A percentile compares a stretch with the other conserved stretches of the same genome.
phyloP scores from a whole-genome alignment of 1,140 invertebrate species.

The Coelopa frigida region DNA sequence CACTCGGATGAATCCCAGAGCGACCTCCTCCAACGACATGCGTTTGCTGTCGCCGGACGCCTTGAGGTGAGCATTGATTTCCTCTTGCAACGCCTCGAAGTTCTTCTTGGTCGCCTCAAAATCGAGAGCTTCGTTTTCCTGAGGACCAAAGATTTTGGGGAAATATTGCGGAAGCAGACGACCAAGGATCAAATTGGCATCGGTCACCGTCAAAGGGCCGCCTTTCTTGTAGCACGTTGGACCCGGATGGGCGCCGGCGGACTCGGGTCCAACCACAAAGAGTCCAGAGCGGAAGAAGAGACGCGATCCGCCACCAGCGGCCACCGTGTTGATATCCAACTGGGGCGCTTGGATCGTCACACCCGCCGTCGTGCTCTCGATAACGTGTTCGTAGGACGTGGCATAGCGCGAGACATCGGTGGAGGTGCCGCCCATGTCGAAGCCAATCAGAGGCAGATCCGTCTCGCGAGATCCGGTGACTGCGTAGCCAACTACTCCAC shows the following conservation, averaged over 20 bases:
- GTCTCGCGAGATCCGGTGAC: conserved; percentile 75
- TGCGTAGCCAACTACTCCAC: conserved; percentile 94
- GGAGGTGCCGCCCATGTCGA: conserved; percentile 99
- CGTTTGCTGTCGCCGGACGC: conserved; percentile 44
- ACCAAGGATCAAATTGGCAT: conserved; percentile 89
- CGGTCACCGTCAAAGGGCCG: conserved; percentile 88
- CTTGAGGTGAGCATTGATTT: conserved; percentile 62
- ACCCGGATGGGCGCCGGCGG: conserved; percentile 87
- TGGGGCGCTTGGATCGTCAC: conserved; percentile 95
- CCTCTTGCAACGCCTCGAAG: conserved; percentile 64
- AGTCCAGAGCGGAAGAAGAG: conserved; percentile 89
- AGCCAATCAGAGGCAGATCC: conserved; percentile 67
- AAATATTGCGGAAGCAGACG: conserved; percentile 92
- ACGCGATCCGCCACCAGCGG: conserved; percentile 95
- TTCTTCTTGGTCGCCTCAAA: conserved; percentile 57
- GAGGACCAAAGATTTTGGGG: conserved; percentile 92
- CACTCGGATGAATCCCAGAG: conserved; percentile 93
- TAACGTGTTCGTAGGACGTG: conserved; percentile 89
- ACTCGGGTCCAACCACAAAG: conserved; percentile 93
- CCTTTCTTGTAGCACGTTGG: conserved; percentile 93
- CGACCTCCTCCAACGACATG: conserved; percentile 82
- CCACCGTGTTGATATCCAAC: conserved; percentile 93
- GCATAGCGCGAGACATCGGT: conserved; percentile 95
- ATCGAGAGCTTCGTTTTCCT: conserved; percentile 85
- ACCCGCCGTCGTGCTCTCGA: conserved; percentile 92